Evolutionary conservation across 2,888 invertebrate genomes (phyloP), one percentile per base, ranked within the genome.

Genomic region (Tromatobia lineatoria): DNA sequence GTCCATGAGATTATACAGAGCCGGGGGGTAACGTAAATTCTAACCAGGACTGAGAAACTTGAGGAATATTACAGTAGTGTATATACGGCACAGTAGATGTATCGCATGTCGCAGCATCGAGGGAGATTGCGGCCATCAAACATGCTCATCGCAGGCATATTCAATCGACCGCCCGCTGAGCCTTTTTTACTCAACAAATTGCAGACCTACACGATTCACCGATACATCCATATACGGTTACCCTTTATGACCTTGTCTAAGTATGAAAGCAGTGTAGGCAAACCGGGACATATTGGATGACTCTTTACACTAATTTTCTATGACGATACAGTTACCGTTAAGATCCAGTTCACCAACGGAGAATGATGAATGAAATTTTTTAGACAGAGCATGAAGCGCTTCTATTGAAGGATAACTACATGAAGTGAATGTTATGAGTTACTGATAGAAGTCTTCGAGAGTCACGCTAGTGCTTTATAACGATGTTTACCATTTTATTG

Each of bases 141-240:
- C 20, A 50, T 57, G 67, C 54, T 82, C 79, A 79, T 79, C 64
- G 45, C 61, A 54, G 18, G 64, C 15, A 61, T 75, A 79, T 82
- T 82, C 78, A 82, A 82, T 82, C 74, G 75, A 82, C 82, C 82
- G 73, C 82, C 78, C 52, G 79, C 75, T 75, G 82, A 42, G 50
- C 50, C 42, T 50, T 52, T 20, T 61, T 18, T 29, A 13, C 57
- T 13, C 64, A 38, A 64, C 78, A 79, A 79, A 82, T 82, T 82
- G 70, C 61, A 64, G 69, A 38, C 64, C 54, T 18, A 71, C 64
- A 70, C 38, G 34, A 47, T 64, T 75, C 69, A 11, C 6, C 52
- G 57, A 38, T 75, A 75, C 78, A 38, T 47, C 54, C 11, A 66
- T 23, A 34, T 66, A 38, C 23, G 20, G 11, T 45, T 20, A 52